Evolutionary conservation across 1,140 invertebrate genomes (phyloP), one percentile per base, ranked within the genome.

Genomic region (Bombus breviceps): DNA sequence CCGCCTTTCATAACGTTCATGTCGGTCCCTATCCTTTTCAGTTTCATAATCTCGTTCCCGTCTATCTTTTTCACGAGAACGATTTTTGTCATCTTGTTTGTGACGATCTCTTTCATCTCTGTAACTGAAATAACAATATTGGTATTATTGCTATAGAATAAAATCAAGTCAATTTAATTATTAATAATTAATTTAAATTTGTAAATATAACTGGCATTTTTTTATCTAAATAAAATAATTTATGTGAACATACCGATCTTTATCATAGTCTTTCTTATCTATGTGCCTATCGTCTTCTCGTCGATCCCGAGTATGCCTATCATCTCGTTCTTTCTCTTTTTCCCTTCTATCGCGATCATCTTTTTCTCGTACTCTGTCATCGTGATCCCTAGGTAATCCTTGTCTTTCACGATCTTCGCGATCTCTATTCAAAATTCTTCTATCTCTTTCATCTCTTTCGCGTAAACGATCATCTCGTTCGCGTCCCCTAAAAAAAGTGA

Each of bases 311-410:
- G 88, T 81, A 83, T 93, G 92, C 82, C 92, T 92, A 53, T 94
- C 94, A 73, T 94, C 95, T 34, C 92, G 93, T 86, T 94, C 93
- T 62, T 93, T 93, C n/a, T 92, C 93, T 87, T 93, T 93, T 25
- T 94, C 94, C 62, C 93, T 90, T 81, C 92, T 91, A n/a, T 95
- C 94, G 28, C 94, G 91, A 32, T 95, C 94, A 72, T 94, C 94
- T 69, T 93, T 94, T 64, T 94, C 93, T 66, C 93, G 90, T 37
- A 86, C 59, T 76, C 92, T 93, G 12, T 94, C 92, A 25, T 93
- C 93, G 10, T 93, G 92, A 84, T 94, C 93, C 89, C 90, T 93
- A 39, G 85, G 15, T 53, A 80, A 68, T 34, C 76, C n/a, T 78
- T 68, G 84, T 15, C 90, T 88, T 13, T 91, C 90, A 13, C 90